phyloP scores from a whole-genome alignment of 2,797 vertebrate species.

The Smutsia temminckii region DNA sequence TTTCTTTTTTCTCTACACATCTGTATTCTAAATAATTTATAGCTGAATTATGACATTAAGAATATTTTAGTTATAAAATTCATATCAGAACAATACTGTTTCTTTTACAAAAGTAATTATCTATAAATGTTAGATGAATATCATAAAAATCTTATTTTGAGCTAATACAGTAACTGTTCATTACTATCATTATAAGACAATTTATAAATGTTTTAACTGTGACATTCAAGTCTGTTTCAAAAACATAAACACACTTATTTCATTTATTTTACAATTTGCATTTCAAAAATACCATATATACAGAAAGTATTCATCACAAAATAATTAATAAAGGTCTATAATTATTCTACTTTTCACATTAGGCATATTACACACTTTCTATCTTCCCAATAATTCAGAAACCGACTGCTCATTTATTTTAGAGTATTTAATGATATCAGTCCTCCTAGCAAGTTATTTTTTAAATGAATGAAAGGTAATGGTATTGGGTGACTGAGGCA shows the following conservation, averaged over 20 bases:
- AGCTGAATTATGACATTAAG: not conserved
- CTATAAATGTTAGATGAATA: not conserved
- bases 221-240: not conserved
- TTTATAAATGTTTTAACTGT: not conserved
- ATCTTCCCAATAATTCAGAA: not conserved
- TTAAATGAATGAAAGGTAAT: not conserved
- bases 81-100: not conserved
- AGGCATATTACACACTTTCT: not conserved
- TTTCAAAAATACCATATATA: not conserved
- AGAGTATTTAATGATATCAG: not conserved
- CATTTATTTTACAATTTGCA: not conserved
- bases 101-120: conserved; percentile 13
- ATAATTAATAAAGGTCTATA: not conserved
- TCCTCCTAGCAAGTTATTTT: not conserved
- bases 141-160: not conserved
- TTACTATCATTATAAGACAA: not conserved
- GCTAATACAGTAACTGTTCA: not conserved
- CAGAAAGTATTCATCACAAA: conserved; percentile 13
- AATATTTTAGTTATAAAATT: not conserved
- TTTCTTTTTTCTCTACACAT: not conserved
- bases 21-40: not conserved
- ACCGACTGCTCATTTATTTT: not conserved
- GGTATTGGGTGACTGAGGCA: not conserved
- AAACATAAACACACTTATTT: not conserved
- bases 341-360: not conserved